These are phyloP conservation scores for Lycopodina hypogea DNA, from an alignment of 37 sponge, comb jelly and placozoan species.

Conservation along the genomic window DNA sequence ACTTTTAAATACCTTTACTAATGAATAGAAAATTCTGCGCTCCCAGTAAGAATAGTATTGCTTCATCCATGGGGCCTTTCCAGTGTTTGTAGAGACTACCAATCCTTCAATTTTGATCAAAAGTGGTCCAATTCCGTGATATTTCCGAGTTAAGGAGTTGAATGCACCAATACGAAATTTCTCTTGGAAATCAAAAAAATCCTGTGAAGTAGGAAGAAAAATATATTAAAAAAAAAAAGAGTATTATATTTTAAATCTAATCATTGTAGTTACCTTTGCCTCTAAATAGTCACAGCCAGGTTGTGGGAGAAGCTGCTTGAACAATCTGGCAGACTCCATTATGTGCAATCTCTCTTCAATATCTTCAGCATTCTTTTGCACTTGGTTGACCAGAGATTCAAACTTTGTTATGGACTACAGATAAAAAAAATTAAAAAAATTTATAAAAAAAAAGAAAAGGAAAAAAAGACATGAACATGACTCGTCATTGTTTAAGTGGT, in stretches of 20 bases:
- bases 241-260: background rate
- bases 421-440: background rate
- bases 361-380: conserved; percentile 97
- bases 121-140: conserved; percentile 94
- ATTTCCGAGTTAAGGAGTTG: conserved; percentile 78
- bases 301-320: conserved; percentile 72
- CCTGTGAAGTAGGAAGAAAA: conserved; percentile 34
- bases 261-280: conserved; percentile 81
- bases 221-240: background rate
- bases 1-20: conserved; percentile 49
- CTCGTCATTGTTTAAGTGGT: too few species aligned
- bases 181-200: conserved; percentile 90
- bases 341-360: conserved; percentile 86
- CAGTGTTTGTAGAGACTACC: conserved; percentile 91
- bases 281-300: conserved; percentile 73
- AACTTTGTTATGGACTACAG: conserved; percentile 85
- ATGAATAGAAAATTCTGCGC: conserved; percentile 74
- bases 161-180: conserved; percentile 49
- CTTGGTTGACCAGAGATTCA: conserved; percentile 93
- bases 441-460: background rate
- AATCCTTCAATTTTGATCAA: conserved; percentile 97
- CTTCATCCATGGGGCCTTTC: conserved; percentile 72
- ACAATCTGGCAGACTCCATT: conserved; percentile 81
- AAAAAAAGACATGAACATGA: too few species aligned
- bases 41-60: conserved; percentile 95